Conservation (phyloP, 2,113 vertebrate species). For the Puntigrus tetrazona region DNA sequence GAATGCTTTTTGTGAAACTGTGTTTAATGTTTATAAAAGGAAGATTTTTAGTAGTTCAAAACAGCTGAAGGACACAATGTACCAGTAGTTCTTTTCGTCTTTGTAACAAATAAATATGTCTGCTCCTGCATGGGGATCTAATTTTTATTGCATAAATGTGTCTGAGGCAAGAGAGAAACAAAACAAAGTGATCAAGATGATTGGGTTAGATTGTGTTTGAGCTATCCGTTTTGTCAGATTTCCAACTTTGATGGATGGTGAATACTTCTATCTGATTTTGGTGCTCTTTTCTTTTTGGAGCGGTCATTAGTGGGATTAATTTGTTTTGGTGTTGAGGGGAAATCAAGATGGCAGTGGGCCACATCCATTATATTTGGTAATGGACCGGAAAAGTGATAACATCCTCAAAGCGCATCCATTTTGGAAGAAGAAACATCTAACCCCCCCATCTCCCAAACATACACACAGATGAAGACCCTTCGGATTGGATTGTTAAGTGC, state of each 20-base stretch:
- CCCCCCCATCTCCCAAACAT: neutral
- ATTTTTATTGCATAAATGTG: slow-evolving; percentile 22
- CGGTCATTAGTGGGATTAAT: slow-evolving; percentile 54
- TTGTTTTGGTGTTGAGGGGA: slow-evolving; percentile 45
- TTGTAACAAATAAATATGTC: neutral
- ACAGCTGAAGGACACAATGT: neutral
- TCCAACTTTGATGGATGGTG: slow-evolving; percentile 27
- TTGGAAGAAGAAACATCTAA: neutral
- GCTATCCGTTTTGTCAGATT: slow-evolving; percentile 13
- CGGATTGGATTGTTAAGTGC: neutral
- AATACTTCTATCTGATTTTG: slow-evolving; percentile 4
- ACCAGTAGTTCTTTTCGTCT: neutral
- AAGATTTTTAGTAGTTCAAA: slow-evolving; percentile 4
- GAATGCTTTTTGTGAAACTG: neutral
- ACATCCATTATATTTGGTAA: slow-evolving; percentile 38
- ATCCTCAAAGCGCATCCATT: slow-evolving; percentile 5
- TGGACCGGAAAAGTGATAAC: slow-evolving; percentile 42
- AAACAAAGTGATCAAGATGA: slow-evolving; percentile 11
- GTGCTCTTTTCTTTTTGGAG: slow-evolving; percentile 9
- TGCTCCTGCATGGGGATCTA: neutral
- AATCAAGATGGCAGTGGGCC: slow-evolving; percentile 16
- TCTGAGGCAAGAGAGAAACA: neutral
- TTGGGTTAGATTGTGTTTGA: slow-evolving; percentile 25
- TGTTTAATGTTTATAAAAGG: slow-evolving; percentile 11
- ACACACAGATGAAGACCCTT: neutral